Base-by-base conservation (phyloP, 2,113 vertebrate species). In the Thunnus maccoyii region DNA sequence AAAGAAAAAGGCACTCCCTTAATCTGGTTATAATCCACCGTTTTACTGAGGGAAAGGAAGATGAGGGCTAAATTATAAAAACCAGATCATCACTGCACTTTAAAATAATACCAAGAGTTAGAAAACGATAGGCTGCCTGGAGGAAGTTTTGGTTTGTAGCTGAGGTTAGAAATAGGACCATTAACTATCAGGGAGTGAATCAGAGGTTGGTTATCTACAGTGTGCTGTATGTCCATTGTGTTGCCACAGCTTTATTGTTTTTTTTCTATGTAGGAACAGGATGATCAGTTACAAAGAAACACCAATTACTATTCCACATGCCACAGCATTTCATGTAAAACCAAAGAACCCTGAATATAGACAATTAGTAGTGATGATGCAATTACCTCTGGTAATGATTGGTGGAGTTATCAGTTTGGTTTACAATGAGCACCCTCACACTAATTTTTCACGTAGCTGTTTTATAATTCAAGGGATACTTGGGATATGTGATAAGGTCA, bases 21-120 rank as follows among this genome's bases (percentile, higher is more conserved):
- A 93, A 95, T 95, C 95, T 95, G 92, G 90, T 86, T 92, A 93
- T 95, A 94, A 95, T 95, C 93, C 95, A 88, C 91, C 90, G 82
- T 95, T 94, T 94, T 92, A 93, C 87, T 81, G 83, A 78, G 75
- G 89, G 86, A 85, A 67, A 89, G 80, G 80, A 87, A 91, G 87
- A 92, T 85, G 81, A 86, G 83, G 65, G 82, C 76, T 63, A 90
- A 94, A 91, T 93, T 87, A 92, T 92, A 76, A 83, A 85, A 88
- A 84, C 51, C 88, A 84, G 78, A 93, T 88, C 84, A 88, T 80
- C 58, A 5, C 76, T 65, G 73, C 66, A 83, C 85, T 85, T 87
- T 71, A 64, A 79, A 78, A 90, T 85, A 66, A 89, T 36, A 87
- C 66, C 13, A 10, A 51, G 30, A 80, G 72, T 78, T 70, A 70